Evolutionary conservation across 2,797 vertebrate genomes (phyloP).

Genomic region (Falco naumanni): DNA sequence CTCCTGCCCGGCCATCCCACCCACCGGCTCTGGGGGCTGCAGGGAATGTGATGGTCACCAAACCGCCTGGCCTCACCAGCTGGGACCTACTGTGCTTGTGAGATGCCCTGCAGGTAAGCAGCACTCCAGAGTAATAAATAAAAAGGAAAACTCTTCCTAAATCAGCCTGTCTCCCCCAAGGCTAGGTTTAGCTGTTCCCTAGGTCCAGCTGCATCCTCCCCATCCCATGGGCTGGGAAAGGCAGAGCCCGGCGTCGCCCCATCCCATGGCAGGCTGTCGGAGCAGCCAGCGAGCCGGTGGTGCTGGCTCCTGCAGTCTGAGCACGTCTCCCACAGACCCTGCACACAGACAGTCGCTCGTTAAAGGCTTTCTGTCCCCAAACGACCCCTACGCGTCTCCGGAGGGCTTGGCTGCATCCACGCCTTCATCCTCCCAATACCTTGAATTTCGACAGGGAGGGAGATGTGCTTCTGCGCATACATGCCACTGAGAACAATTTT

Average conservation of each 20-base stretch:
- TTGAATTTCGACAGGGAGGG: background rate
- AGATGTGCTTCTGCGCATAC: background rate
- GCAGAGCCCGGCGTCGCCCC: too few relatives aligned
- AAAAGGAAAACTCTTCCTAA: background rate
- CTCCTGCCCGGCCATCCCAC: background rate
- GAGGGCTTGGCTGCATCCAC: background rate
- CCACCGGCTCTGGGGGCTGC: background rate
- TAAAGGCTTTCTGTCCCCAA: background rate
- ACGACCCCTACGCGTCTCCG: background rate
- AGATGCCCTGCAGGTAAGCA: background rate
- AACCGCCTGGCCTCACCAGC: background rate
- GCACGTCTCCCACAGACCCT: background rate
- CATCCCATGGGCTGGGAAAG: too few relatives aligned
- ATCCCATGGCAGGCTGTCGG: background rate
- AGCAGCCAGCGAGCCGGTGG: background rate
- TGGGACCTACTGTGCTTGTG: fast-evolving
- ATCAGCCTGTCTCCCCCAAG: background rate
- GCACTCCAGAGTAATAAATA: background rate
- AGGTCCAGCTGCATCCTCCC: background rate
- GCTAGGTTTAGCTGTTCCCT: background rate
- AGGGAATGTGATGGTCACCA: too few relatives aligned
- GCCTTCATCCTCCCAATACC: background rate
- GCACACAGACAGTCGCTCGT: fast-evolving
- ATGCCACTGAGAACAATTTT: slow-evolving; percentile 65
- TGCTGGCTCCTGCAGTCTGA: background rate